These are phyloP conservation scores for Caenorhabditis angaria DNA, from an alignment of 2,888 invertebrate species.

Conservation along the genomic window DNA sequence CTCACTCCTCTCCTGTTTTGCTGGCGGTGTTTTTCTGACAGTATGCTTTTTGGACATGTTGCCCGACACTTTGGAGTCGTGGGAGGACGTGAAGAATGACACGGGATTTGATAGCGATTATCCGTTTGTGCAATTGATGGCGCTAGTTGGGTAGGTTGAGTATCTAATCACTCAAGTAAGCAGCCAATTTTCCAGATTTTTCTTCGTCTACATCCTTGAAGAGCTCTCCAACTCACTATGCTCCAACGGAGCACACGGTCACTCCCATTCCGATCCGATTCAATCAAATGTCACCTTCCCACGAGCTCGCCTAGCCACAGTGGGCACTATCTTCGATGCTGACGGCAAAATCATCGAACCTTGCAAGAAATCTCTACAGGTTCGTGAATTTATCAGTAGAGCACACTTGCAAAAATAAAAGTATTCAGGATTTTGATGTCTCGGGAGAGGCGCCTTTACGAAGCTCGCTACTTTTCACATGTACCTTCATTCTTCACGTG, in stretches of 20 bases:
- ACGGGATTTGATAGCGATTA: constrained; percentile 42
- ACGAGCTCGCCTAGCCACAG: constrained; percentile 36
- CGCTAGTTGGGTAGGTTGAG: constrained; percentile 13
- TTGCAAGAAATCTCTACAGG: constrained; percentile 30
- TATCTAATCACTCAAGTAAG: neutral
- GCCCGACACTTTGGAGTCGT: constrained; percentile 57
- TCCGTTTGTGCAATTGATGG: constrained; percentile 50
- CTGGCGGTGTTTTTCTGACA: constrained; percentile 63
- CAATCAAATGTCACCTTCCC: constrained; percentile 42
- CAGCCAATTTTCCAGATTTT: constrained; percentile 49
- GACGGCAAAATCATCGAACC: constrained; percentile 38
- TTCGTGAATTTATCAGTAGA: constrained; percentile 5
- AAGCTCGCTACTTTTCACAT: constrained; percentile 51
- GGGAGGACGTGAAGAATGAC: constrained; percentile 31
- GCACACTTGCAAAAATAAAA: neutral
- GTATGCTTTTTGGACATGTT: constrained; percentile 66
- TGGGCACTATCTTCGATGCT: constrained; percentile 40
- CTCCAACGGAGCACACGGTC: constrained; percentile 17
- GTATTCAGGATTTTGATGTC: constrained; percentile 23
- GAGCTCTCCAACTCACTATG: constrained; percentile 55
- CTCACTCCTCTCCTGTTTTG: constrained; percentile 62
- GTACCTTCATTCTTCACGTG: constrained; percentile 61
- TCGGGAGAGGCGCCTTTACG: constrained; percentile 39
- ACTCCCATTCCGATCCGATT: constrained; percentile 36
- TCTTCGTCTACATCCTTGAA: constrained; percentile 64